Evolutionary conservation across 2,888 invertebrate genomes (phyloP).

Genomic region (Lomographa bimaculata): DNA sequence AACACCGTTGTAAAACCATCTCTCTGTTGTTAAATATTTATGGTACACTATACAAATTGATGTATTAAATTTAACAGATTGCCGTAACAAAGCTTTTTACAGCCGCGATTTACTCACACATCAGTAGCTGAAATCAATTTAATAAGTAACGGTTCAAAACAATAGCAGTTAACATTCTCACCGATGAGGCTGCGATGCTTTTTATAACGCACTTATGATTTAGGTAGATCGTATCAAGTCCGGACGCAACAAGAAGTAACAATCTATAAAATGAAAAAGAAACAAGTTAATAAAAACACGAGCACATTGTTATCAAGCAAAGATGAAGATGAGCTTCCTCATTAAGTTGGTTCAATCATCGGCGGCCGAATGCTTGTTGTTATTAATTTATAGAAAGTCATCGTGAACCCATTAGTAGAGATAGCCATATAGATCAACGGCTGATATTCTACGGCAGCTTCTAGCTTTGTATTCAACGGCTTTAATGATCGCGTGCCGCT

Average conservation of each 20-base stretch:
- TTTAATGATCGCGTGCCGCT: slow-evolving; percentile 78
- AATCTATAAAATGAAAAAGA: slow-evolving; percentile 49
- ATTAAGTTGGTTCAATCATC: slow-evolving; percentile 74
- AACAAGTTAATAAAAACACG: slow-evolving; percentile 55
- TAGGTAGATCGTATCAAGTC: slow-evolving; percentile 38
- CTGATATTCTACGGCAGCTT: slow-evolving; percentile 47
- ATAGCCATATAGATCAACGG: slow-evolving; percentile 75
- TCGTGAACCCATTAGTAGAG: slow-evolving; percentile 73
- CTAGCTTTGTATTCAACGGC: slow-evolving; percentile 66
- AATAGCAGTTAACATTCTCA: slow-evolving; percentile 31
- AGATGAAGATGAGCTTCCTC: slow-evolving; percentile 74
- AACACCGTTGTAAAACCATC: slow-evolving; percentile 53
- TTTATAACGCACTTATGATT: slow-evolving; percentile 24
- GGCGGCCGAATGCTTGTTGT: slow-evolving; percentile 66
- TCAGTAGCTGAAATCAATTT: slow-evolving; percentile 23
- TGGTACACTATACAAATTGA: slow-evolving; percentile 48
- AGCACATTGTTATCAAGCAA: slow-evolving; percentile 52
- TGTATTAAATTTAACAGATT: slow-evolving; percentile 53
- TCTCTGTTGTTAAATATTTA: slow-evolving; percentile 65
- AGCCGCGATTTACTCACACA: slow-evolving; percentile 43
- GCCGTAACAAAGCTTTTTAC: slow-evolving; percentile 53
- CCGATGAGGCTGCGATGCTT: slow-evolving; percentile 18
- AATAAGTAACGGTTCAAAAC: slow-evolving; percentile 21
- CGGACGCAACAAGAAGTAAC: slow-evolving; percentile 51
- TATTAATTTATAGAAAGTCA: slow-evolving; percentile 84